Evolutionary conservation across 2,888 invertebrate genomes (phyloP), one percentile per base, ranked within the genome.

Genomic region (Meandrusa payeni): DNA sequence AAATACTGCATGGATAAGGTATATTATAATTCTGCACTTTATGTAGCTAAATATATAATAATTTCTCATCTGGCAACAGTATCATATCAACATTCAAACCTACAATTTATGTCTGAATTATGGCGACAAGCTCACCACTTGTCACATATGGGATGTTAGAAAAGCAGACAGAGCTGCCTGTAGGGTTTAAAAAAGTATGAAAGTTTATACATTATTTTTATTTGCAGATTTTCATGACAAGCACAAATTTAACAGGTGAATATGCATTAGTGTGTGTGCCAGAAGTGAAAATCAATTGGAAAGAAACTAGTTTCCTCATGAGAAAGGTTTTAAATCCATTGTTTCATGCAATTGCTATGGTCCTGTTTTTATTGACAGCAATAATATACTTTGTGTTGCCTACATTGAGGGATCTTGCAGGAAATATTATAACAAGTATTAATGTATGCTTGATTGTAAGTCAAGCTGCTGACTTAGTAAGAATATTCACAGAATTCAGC

Each of bases 1-100:
- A 92, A 93, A 73, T 96, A 95, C 69, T 96, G 96, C 64, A 89
- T 94, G 62, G 96, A 96, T 65, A 94, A 93, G 88, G 94, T 93
- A 59, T n/a, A n/a, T n/a, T n/a, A n/a, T n/a, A n/a, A n/a, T n/a
- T n/a, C n/a, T n/a, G n/a, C n/a, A n/a, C n/a, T n/a, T n/a, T n/a
- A 62, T 69, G 47, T 13, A 5, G n/a, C n/a, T 17, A 10, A 10
- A 7, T 36, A 51, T 26, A n/a, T 3, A 22, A 23, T 7, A 5
- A 6, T 22, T 26, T 10, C 12, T 26, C 17, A 11, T 32, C n/a
- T 22, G n/a, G 4, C 15, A 23, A 11, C 7, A n/a, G n/a, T 10
- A 34, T 10, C 22, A 0, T 17, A 20, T 11, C 6, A 9, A 33
- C 10, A 22, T 11, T n/a, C n/a, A n/a, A n/a, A n/a, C n/a, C n/a